phyloP scores from a whole-genome alignment of 2,888 invertebrate species.

The Melieria omissa region DNA sequence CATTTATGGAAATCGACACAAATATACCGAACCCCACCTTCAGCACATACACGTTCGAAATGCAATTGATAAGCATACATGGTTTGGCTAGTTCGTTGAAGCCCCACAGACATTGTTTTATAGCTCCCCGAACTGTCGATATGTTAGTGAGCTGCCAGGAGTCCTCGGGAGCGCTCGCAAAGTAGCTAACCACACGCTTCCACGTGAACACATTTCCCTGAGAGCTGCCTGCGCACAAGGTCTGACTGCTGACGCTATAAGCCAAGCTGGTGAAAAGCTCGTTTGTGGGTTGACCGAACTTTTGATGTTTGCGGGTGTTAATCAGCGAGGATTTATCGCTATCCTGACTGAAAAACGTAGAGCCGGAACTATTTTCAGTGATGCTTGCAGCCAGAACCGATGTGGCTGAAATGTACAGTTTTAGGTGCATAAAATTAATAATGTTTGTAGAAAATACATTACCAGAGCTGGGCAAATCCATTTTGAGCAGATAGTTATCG shows the following conservation, averaged over 20 bases:
- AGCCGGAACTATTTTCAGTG: neutral
- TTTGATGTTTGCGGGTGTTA: conserved; percentile 46
- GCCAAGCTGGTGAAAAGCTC: conserved; percentile 79
- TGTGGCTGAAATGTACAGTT: neutral
- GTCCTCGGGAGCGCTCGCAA: conserved; percentile 71
- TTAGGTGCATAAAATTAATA: neutral
- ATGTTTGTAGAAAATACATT: conserved; percentile 26
- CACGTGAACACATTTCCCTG: conserved; percentile 90
- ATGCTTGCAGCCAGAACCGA: conserved; percentile 17
- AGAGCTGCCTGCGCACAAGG: conserved; percentile 90
- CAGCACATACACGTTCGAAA: conserved; percentile 86
- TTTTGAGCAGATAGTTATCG: conserved; percentile 88
- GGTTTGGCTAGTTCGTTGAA: conserved; percentile 77
- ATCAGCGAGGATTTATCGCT: conserved; percentile 10
- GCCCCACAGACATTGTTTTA: conserved; percentile 85
- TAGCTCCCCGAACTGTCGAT: conserved; percentile 78
- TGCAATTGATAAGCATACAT: conserved; percentile 82
- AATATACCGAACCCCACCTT: conserved; percentile 51
- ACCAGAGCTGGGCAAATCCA: conserved; percentile 66
- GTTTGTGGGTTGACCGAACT: conserved; percentile 52
- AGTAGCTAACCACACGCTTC: conserved; percentile 69
- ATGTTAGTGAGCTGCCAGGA: conserved; percentile 83
- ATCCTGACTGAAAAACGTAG: conserved; percentile 10
- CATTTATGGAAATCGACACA: neutral
- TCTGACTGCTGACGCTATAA: conserved; percentile 77